Base-by-base conservation (phyloP, 2,113 vertebrate species). In the Coturnix japonica region DNA sequence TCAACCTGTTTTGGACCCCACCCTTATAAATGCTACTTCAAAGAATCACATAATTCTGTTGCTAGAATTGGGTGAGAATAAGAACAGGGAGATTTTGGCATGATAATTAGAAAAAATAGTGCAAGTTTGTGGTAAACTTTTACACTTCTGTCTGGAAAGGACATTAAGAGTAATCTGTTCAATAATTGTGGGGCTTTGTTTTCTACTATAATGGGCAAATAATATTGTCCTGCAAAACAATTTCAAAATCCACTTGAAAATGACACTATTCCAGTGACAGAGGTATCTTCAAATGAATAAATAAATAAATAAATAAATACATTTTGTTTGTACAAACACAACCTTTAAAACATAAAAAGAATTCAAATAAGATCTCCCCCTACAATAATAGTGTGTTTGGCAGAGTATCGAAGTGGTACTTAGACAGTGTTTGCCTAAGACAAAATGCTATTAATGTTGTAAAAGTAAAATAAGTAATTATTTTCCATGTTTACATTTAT, bases 161-260 rank as follows among this genome's bases (percentile, higher is more conserved):
- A 94, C 80, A 97, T 96, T 96, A 96, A 96, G 93, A 95, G 94
- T 90, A 92, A 96, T 96, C 86, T 83, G 26, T 69, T 95, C 90
- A 63, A 71, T 77, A 97, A 96, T 64, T 70, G 70, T 66, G 37
- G 70, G 35, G 37, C n/a, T 94, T 81, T 94, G 78, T 97, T 96
- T 95, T 83, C 80, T 96, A 87, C 74, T 94, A 87, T 60, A 13
- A 51, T 91, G 47, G 39, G 57, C 89, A 95, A 90, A 87, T 23
- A 91, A 81, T 66, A 53, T 51, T 26, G 9, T 95, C 95, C 95
- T 96, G 91, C 78, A 94, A 89, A 97, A 89, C 10, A 23, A 18
- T 65, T 94, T 96, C 96, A 92, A 97, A 93, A 87, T 90, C 49
- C 72, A 81, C 84, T 95, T 88, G 84, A 92, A 94, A 96, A 88